Evolutionary conservation across 30 jellyfish, hydroid and myxozoan species (phyloP).

Genomic region (Turritopsis rubra): DNA sequence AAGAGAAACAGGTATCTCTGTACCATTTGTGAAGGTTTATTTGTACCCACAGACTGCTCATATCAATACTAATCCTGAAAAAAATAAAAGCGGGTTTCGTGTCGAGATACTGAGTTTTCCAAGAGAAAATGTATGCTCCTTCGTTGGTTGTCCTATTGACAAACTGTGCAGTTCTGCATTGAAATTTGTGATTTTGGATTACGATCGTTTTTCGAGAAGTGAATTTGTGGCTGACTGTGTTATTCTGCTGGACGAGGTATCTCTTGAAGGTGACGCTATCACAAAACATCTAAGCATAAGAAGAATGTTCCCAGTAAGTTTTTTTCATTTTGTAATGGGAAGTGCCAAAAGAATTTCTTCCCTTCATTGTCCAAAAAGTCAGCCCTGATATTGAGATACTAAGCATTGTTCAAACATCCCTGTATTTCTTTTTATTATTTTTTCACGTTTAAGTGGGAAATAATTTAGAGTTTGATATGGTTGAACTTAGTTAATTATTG

Average conservation of each 20-base stretch:
- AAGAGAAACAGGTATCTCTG: conserved; percentile 84
- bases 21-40: conserved; percentile 70
- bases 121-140: conserved; percentile 59
- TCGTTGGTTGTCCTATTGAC: conserved; percentile 45
- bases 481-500: too few species aligned
- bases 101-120: conserved; percentile 65
- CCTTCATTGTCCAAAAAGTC: too few species aligned
- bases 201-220: conserved; percentile 78
- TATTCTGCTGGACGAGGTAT: conserved; percentile 55
- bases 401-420: too few species aligned
- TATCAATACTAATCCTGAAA: conserved; percentile 29
- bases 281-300: conserved; percentile 41
- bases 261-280: conserved; percentile 65
- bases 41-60: conserved; percentile 42
- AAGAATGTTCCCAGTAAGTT: conserved; percentile 23
- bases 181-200: conserved; percentile 72
- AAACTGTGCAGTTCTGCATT: conserved; percentile 40
- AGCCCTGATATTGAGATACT: too few species aligned
- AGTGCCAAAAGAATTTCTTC: too few species aligned
- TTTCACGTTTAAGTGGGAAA: too few species aligned
- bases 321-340: too few species aligned
- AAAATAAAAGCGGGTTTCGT: conserved; percentile 6
- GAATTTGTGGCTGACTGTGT: conserved; percentile 85
- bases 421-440: too few species aligned
- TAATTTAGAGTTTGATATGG: too few species aligned